These are phyloP conservation scores for Metallyticus violacea DNA, from an alignment of 2,888 invertebrate species.

Conservation along the genomic window DNA sequence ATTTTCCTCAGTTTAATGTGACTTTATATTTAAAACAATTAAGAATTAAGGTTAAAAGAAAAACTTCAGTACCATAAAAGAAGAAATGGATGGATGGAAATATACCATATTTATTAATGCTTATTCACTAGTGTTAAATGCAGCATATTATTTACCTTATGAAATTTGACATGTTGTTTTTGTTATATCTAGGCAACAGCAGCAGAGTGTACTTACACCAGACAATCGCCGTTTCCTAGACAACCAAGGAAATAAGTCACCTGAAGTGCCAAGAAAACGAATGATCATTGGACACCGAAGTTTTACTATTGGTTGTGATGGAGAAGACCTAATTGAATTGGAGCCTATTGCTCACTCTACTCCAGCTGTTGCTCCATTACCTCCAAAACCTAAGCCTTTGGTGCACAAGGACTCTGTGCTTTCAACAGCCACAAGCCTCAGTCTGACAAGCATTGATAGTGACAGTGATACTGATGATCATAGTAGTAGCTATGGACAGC, in stretches of 20 bases:
- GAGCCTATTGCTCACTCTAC: not conserved
- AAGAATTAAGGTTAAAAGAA: too few species aligned
- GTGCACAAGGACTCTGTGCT: constrained; percentile 30
- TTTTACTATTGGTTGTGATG: constrained; percentile 43
- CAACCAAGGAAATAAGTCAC: constrained; percentile 41
- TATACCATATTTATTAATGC: not conserved
- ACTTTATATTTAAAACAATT: too few species aligned
- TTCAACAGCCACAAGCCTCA: constrained; percentile 26
- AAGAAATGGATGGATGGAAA: not conserved
- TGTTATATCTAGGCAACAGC: not conserved
- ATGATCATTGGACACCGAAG: constrained; percentile 43
- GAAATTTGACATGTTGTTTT: constrained; percentile 19
- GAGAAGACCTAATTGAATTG: constrained; percentile 40
- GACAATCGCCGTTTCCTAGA: constrained; percentile 45
- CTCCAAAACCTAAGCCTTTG: constrained; percentile 17
- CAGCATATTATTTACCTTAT: not conserved
- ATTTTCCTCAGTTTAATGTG: too few species aligned
- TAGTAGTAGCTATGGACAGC: constrained; percentile 5
- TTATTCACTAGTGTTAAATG: not conserved
- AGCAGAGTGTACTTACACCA: constrained; percentile 42
- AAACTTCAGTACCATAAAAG: too few species aligned
- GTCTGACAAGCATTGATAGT: constrained; percentile 29
- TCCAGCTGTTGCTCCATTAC: not conserved
- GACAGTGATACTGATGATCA: constrained; percentile 31
- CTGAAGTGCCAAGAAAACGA: constrained; percentile 38